phyloP scores from a whole-genome alignment of 2,113 vertebrate species.

The Percopsis transmontana region DNA sequence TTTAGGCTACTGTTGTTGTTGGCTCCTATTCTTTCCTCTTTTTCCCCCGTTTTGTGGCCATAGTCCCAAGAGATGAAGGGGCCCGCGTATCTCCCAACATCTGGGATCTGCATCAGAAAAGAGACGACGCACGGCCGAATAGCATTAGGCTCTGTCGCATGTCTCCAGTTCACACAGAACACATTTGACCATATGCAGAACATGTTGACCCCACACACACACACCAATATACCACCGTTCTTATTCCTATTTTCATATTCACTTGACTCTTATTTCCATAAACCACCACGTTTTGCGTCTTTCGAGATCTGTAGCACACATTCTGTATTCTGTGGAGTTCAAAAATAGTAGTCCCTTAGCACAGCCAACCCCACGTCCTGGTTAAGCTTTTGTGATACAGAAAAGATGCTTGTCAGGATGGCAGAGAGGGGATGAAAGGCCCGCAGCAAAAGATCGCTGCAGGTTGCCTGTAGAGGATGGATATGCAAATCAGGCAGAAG shows the following conservation, averaged over 20 bases:
- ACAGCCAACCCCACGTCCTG: constrained; percentile 45
- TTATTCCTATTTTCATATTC: constrained; percentile 31
- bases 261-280: constrained; percentile 24
- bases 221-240: constrained; percentile 14
- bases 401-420: constrained; percentile 62
- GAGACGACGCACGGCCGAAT: constrained; percentile 16
- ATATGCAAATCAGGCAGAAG: constrained; percentile 75
- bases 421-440: constrained; percentile 58
- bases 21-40: constrained; percentile 43
- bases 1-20: constrained; percentile 64
- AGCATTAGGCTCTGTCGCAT: constrained; percentile 22
- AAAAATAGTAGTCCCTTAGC: constrained; percentile 39
- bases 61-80: constrained; percentile 54
- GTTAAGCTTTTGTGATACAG: constrained; percentile 60
- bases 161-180: neutral
- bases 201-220: constrained; percentile 29
- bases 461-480: constrained; percentile 69
- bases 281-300: constrained; percentile 11
- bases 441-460: constrained; percentile 59
- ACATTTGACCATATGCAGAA: constrained; percentile 24
- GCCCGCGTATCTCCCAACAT: constrained; percentile 65
- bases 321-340: constrained; percentile 41
- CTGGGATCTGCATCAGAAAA: constrained; percentile 74
- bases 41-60: constrained; percentile 27
- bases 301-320: constrained; percentile 41